Conservation (phyloP, 2,888 invertebrate genomes). For the Papilio demoleus region DNA sequence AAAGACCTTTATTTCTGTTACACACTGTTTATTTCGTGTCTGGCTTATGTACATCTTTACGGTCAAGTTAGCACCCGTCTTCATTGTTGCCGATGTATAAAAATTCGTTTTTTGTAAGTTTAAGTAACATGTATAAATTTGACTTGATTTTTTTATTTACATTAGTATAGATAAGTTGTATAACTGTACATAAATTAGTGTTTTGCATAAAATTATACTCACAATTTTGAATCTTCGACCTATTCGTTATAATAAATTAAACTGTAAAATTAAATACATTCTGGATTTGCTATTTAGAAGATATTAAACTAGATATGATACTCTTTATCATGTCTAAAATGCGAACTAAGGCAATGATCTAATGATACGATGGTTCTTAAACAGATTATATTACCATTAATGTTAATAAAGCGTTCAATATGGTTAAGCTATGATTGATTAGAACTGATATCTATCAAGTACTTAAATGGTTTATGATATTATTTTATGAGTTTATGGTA, state of each 20-base stretch:
- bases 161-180: background rate
- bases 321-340: too few relatives aligned
- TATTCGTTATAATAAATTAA: background rate
- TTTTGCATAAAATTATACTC: background rate
- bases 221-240: background rate
- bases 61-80: conserved; percentile 8
- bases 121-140: background rate
- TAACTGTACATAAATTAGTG: background rate
- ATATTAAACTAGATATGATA: too few relatives aligned
- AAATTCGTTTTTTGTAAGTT: background rate
- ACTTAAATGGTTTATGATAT: background rate
- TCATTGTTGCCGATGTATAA: background rate
- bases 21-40: conserved; percentile 16
- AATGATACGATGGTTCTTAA: too few relatives aligned
- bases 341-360: too few relatives aligned
- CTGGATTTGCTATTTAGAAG: background rate
- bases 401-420: background rate
- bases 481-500: too few relatives aligned
- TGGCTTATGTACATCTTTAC: conserved; percentile 6
- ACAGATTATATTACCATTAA: background rate
- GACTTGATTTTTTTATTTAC: background rate
- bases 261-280: background rate
- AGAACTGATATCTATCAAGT: background rate
- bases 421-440: background rate
- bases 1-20: conserved; percentile 18